Conservation (phyloP, 2,888 invertebrate genomes). For the Eristalis intricaria region DNA sequence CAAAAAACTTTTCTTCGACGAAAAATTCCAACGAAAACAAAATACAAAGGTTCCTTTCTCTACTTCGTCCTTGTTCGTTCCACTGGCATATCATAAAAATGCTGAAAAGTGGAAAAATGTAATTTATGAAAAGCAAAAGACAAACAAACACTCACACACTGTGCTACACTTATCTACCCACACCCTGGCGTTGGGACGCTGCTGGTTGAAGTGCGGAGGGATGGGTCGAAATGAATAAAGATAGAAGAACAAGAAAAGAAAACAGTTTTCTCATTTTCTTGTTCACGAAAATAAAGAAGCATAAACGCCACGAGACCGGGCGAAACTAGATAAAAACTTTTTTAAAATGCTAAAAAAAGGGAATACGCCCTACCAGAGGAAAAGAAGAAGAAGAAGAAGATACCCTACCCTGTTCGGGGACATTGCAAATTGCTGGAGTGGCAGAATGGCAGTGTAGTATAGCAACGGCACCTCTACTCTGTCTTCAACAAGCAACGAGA, state of each 20-base stretch:
- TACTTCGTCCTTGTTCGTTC: constrained; percentile 8
- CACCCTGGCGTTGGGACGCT: neutral
- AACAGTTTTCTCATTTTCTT: constrained; percentile 51
- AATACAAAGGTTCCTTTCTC: constrained; percentile 15
- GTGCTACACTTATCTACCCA: constrained; percentile 19
- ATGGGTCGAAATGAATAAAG: neutral
- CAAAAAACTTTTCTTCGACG: constrained; percentile 43
- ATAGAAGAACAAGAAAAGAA: constrained; percentile 33
- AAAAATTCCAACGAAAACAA: constrained; percentile 34
- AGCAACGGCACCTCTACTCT: neutral
- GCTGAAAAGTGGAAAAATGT: constrained; percentile 72
- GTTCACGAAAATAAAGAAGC: constrained; percentile 56
- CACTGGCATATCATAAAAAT: constrained; percentile 64
- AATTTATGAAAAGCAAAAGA: constrained; percentile 71
- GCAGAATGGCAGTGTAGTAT: constrained; percentile 3
- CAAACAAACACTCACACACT: constrained; percentile 50
- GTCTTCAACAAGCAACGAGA: constrained; percentile 38
- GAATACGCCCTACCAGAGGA: constrained; percentile 53
- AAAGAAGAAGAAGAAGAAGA: too few species aligned
- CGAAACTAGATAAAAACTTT: constrained; percentile 71
- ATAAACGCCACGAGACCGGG: constrained; percentile 64
- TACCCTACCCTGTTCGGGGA: constrained; percentile 6
- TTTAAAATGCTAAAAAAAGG: constrained; percentile 62
- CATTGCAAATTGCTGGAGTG: neutral
- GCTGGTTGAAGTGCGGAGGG: neutral